Evolutionary conservation across 2,888 invertebrate species (phyloP).

Genomic region (Anorthoa munda): DNA sequence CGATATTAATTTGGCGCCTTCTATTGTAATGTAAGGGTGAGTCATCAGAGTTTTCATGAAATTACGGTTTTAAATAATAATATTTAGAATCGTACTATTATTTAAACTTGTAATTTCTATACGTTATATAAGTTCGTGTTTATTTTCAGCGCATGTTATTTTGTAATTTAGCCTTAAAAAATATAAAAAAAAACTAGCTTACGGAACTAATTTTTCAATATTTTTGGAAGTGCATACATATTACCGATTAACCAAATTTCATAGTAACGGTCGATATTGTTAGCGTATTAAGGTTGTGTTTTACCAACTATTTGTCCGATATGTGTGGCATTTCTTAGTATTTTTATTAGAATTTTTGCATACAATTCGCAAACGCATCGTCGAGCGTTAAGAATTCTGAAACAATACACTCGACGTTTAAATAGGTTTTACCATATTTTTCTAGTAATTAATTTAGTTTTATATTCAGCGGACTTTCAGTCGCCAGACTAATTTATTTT

Average conservation of each 20-base stretch:
- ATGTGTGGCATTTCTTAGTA: neutral
- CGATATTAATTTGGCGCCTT: slow-evolving; percentile 1
- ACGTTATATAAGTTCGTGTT: neutral
- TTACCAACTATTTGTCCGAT: neutral
- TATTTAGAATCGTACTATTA: neutral
- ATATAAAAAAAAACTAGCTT: no score
- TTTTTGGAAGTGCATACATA: slow-evolving; percentile 19
- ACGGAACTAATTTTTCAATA: neutral
- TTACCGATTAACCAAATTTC: neutral
- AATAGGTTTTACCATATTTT: neutral
- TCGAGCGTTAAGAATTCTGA: neutral
- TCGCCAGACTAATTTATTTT: neutral
- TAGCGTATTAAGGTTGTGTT: slow-evolving; percentile 35
- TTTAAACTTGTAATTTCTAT: neutral
- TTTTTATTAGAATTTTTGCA: no score
- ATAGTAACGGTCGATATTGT: slow-evolving; percentile 27
- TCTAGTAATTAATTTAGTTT: neutral
- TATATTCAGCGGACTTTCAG: neutral
- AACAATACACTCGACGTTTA: neutral
- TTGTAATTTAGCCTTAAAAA: neutral
- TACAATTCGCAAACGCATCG: neutral
- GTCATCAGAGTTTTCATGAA: neutral
- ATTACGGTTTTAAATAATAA: slow-evolving; percentile 4
- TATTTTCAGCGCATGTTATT: neutral
- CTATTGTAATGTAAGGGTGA: slow-evolving; percentile 14